Percentiles rank a stretch among this genome's conserved stretches.
Conservation (phyloP, 23 tunicate genomes). For the Corella eumyota region DNA sequence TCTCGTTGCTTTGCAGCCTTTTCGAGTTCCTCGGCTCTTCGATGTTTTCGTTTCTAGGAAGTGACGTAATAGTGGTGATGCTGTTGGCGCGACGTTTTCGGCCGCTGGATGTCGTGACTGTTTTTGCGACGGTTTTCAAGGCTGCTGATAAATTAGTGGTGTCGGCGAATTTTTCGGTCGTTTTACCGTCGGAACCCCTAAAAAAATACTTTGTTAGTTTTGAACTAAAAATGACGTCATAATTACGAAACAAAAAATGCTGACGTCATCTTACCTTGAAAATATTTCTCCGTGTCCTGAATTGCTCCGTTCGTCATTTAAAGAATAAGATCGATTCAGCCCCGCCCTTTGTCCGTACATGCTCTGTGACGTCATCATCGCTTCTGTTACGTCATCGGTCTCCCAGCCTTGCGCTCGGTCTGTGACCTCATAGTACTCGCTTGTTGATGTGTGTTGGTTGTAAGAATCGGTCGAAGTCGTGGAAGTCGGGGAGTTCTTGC, state of each 20-base stretch:
- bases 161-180: too few species aligned
- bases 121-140: constrained; percentile 22
- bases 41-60: constrained; percentile 5
- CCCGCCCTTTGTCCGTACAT: constrained; percentile 32
- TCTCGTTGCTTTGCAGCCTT: constrained; percentile 74
- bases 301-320: too few species aligned
- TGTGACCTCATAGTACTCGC: neutral
- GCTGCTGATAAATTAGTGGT: constrained; percentile 19
- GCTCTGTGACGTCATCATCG: constrained; percentile 4
- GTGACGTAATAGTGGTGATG: neutral
- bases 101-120: constrained; percentile 8
- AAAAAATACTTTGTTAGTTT: too few species aligned
- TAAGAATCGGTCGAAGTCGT: neutral
- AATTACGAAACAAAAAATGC: too few species aligned
- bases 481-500: neutral
- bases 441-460: neutral
- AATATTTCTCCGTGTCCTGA: too few species aligned
- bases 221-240: too few species aligned
- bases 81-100: constrained; percentile 53
- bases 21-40: constrained; percentile 44
- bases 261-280: too few species aligned
- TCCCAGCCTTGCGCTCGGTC: too few species aligned
- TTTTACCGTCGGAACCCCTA: too few species aligned
- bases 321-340: too few species aligned
- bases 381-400: neutral